Evolutionary conservation across 2,113 vertebrate species (phyloP).

Genomic region (Oreocharis arfaki): DNA sequence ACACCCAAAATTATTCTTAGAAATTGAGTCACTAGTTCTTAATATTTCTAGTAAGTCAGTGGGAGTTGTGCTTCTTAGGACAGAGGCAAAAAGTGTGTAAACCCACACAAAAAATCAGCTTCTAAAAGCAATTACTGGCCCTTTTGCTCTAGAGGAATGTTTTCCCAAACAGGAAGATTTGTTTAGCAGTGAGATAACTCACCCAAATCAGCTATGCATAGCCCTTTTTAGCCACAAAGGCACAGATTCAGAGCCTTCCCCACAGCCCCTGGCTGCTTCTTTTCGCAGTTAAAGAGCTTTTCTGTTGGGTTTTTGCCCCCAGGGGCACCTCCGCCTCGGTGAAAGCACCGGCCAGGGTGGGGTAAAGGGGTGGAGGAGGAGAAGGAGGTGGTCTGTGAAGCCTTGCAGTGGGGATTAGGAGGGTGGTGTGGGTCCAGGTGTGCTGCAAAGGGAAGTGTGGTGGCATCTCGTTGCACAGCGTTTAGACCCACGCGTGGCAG

Average conservation of each 20-base stretch:
- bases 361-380: background rate
- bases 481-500: accelerated
- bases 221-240: background rate
- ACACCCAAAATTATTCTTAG: conserved; percentile 32
- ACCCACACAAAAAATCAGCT: background rate
- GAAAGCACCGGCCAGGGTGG: background rate
- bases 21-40: conserved; percentile 56
- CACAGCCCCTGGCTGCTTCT: background rate
- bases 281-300: background rate
- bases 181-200: background rate
- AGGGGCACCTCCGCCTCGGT: background rate
- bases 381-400: background rate
- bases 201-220: background rate
- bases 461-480: background rate
- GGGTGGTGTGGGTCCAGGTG: background rate
- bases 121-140: background rate
- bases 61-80: conserved; percentile 35
- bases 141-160: conserved; percentile 10
- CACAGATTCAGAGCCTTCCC: background rate
- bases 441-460: background rate
- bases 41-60: conserved; percentile 60
- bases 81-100: background rate
- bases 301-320: background rate
- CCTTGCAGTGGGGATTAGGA: background rate
- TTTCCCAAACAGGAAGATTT: conserved; percentile 20